Base-by-base conservation (phyloP, 2,113 vertebrate genomes). In the Potamarius usumacintae region DNA sequence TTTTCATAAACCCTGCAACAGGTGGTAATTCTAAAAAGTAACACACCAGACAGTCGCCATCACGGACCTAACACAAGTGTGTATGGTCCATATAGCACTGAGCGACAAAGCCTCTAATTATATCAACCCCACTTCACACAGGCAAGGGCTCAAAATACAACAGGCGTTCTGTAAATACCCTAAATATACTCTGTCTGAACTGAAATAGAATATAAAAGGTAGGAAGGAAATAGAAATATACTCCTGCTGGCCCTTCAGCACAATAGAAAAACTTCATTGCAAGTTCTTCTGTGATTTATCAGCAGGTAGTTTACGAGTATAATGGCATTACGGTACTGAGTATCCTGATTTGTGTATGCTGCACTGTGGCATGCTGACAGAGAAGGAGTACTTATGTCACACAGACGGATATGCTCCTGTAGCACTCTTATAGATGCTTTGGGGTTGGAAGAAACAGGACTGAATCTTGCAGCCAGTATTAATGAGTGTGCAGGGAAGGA, bases 121-220 rank as follows among this genome's bases (percentile, higher is more conserved):
- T 58, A 90, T 86, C 48, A 79, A 15, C 55, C 74, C 50, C 53
- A 81, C 86, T 83, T 69, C 69, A 85, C 69, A 85, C 57, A 89
- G 83, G 58, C 74, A 90, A 89, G 86, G 90, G 90, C 88, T 90
- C 60, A 74, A 82, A 79, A 84, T 80, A 85, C 55, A 53, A 55
- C 34, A 5, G 71, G 65, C 14, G 14, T 74, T 84, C 60, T 85
- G 62, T 89, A 89, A 76, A 89, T 77, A 82, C 82, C 67, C 78
- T 71, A 65, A 88, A 53, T 83, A 55, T 55, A 84, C 30, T 90
- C 50, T 71, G 17, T 80, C 65, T 57, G 62, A 71, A 81, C 58
- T 22, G 58, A 76, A 90, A 76, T 62, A 88, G 52, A 63, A 69
- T 81, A 18, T 67, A 22, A 71, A 83, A 11, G 20, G 10, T 84